phyloP scores from a whole-genome alignment of 1,140 invertebrate species.

The Drosophila kanapiae region DNA sequence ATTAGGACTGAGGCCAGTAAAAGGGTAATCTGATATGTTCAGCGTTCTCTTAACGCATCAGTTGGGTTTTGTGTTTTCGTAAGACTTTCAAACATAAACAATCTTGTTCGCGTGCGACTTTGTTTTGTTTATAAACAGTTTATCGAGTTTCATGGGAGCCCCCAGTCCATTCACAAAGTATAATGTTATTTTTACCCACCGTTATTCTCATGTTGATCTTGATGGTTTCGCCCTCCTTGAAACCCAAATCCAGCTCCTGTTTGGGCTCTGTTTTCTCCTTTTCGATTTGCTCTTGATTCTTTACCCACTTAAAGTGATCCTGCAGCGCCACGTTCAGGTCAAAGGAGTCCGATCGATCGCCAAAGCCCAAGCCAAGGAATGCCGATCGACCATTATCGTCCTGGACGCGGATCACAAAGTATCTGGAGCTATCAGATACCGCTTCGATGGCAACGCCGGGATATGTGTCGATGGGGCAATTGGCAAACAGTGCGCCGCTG shows the following conservation, averaged over 20 bases:
- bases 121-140: background rate
- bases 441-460: conserved; percentile 97
- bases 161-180: too few species aligned
- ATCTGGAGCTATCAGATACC: conserved; percentile 98
- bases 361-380: conserved; percentile 99
- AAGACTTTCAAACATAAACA: background rate
- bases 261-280: conserved; percentile 91
- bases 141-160: too few species aligned
- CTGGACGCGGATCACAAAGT: conserved; percentile 98
- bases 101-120: background rate
- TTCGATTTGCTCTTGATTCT: conserved; percentile 95
- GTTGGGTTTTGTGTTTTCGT: background rate
- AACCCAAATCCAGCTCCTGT: conserved; percentile 96
- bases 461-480: conserved; percentile 98
- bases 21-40: background rate
- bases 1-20: background rate
- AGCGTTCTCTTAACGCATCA: background rate
- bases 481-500: conserved; percentile 97
- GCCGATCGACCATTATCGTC: conserved; percentile 98
- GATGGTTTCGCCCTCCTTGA: conserved; percentile 99
- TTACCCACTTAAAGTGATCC: conserved; percentile 99
- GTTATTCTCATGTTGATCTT: conserved; percentile 99
- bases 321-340: conserved; percentile 99
- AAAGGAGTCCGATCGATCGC: conserved; percentile 99
- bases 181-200: conserved; percentile 86